Evolutionary conservation across 2,888 invertebrate genomes (phyloP).

Genomic region (Camptogramma bilineatum): DNA sequence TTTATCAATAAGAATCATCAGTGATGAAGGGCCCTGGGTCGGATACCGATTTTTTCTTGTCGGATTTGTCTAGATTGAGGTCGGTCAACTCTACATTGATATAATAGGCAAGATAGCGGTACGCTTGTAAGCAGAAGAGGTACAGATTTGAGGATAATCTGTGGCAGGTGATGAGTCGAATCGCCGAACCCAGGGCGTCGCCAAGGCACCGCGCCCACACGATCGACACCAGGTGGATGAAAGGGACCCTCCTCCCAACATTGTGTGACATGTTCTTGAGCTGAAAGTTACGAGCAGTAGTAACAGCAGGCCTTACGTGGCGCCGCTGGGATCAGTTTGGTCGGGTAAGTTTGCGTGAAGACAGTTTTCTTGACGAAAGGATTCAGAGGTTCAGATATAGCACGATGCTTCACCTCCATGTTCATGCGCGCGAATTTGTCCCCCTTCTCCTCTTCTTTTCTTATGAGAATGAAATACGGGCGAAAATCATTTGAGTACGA

Average conservation of each 20-base stretch:
- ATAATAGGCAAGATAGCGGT: constrained; percentile 55
- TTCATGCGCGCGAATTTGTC: constrained; percentile 72
- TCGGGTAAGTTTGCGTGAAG: constrained; percentile 75
- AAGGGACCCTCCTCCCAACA: constrained; percentile 9
- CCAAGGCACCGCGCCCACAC: constrained; percentile 25
- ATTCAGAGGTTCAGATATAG: constrained; percentile 58
- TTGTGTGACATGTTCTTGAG: constrained; percentile 19
- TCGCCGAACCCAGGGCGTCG: constrained; percentile 18
- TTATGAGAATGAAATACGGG: constrained; percentile 70
- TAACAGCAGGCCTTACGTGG: constrained; percentile 71
- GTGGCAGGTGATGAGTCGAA: constrained; percentile 60
- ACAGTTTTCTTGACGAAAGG: constrained; percentile 69
- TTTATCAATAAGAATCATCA: not conserved
- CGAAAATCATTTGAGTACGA: constrained; percentile 69
- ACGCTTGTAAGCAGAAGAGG: constrained; percentile 62
- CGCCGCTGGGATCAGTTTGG: constrained; percentile 68
- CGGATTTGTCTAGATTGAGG: constrained; percentile 1
- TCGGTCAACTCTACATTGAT: constrained; percentile 42
- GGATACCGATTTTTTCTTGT: constrained; percentile 1
- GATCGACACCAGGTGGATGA: constrained; percentile 21
- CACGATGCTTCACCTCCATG: constrained; percentile 72
- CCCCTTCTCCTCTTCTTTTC: constrained; percentile 79
- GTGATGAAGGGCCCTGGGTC: not conserved
- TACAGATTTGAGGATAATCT: constrained; percentile 67
- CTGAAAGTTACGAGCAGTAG: constrained; percentile 59